Evolutionary conservation across 2,888 invertebrate genomes (phyloP), one percentile per base, ranked within the genome.

Genomic region (Tipula lateralis): DNA sequence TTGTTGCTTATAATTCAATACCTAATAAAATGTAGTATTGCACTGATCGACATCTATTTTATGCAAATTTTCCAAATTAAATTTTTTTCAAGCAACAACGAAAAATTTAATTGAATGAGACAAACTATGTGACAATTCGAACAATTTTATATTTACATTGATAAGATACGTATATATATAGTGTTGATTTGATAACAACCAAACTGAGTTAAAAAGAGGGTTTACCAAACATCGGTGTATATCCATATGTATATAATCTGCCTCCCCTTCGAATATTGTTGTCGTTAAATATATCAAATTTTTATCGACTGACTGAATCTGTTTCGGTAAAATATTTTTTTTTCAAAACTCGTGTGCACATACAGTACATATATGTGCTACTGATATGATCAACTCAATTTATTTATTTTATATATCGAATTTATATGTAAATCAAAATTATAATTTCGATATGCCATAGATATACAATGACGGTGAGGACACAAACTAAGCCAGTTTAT

Each of bases 381-480:
- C 50, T 50, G 50, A 50, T 50, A 50, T 50, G 19, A 50, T 50
- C 50, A 50, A 50, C 50, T 50, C 50, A 50, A 50, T 50, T 50
- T 50, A 50, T 50, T 50, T 50, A 50, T 50, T 50, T 50, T 50
- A 19, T 19, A 50, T 50, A 50, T 50, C 50, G 19, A 66, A 66
- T 66, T 66, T 66, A 66, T 66, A 66, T 66, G 66, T 66, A 66
- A 66, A 66, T 66, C 66, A 66, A 19, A 66, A 66, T 66, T 24
- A 66, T 66, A 66, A 66, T 66, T 66, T 0, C 24, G 66, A 66
- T 24, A 24, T n/a, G n/a, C n/a, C n/a, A n/a, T n/a, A n/a, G n/a
- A n/a, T n/a, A n/a, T n/a, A n/a, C n/a, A n/a, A n/a, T n/a, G n/a
- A n/a, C n/a, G n/a, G n/a, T n/a, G n/a, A n/a, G n/a, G n/a, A n/a